Percentiles rank a stretch among this genome's conserved stretches.
Evolutionary conservation across 1,140 invertebrate genomes (phyloP).

Genomic region (Zaprionus gabonicus): DNA sequence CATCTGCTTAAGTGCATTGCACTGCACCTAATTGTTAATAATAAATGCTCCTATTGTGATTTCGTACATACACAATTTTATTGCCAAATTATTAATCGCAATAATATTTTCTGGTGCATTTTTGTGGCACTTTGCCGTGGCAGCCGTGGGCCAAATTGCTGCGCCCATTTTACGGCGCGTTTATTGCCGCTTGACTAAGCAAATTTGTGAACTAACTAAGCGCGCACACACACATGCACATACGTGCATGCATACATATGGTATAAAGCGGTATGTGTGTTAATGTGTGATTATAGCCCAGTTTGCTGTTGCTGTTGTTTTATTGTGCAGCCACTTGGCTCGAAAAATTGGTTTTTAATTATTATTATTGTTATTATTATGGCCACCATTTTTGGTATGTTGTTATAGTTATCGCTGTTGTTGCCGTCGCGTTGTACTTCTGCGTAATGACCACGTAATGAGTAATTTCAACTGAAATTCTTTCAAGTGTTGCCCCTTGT

Average conservation of each 20-base stretch:
- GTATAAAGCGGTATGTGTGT: slow-evolving; percentile 30
- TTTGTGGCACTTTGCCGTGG: slow-evolving; percentile 36
- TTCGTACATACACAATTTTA: slow-evolving; percentile 59
- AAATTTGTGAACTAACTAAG: slow-evolving; percentile 57
- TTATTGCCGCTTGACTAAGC: slow-evolving; percentile 78
- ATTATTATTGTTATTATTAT: slow-evolving; percentile 76
- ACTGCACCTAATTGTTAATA: slow-evolving; percentile 68
- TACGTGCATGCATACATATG: slow-evolving; percentile 19
- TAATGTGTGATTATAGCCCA: slow-evolving; percentile 62
- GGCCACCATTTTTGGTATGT: slow-evolving; percentile 42
- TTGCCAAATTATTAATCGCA: slow-evolving; percentile 78
- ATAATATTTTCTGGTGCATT: slow-evolving; percentile 64
- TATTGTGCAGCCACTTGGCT: slow-evolving; percentile 47
- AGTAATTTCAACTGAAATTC: slow-evolving; percentile 75
- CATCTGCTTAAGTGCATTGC: slow-evolving; percentile 72
- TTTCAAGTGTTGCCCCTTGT: slow-evolving; percentile 56
- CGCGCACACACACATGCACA: background rate
- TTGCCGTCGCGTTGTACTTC: slow-evolving; percentile 45
- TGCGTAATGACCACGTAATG: slow-evolving; percentile 72
- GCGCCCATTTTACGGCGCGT: slow-evolving; percentile 64
- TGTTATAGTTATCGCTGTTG: slow-evolving; percentile 37
- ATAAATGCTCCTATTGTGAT: slow-evolving; percentile 59
- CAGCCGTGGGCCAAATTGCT: slow-evolving; percentile 51
- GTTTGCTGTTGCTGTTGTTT: slow-evolving; percentile 45
- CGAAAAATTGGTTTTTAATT: slow-evolving; percentile 79